phyloP scores from a whole-genome alignment of 1,140 invertebrate genomes.

The Drosophila ficusphila region DNA sequence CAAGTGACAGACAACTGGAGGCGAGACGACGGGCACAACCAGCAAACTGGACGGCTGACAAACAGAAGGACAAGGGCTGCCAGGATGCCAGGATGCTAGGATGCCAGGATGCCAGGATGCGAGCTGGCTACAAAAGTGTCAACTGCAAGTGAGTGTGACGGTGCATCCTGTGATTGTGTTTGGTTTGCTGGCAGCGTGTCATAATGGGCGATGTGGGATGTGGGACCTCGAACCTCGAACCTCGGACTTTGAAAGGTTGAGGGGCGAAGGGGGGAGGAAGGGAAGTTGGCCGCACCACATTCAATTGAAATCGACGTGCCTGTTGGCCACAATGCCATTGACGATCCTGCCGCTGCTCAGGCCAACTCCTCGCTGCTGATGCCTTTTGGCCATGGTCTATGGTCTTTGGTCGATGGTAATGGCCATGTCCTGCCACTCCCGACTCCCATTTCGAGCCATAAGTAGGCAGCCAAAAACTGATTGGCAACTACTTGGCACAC shows the following conservation, averaged over 20 bases:
- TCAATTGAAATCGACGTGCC: conserved; percentile 80
- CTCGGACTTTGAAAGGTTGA: too few species aligned
- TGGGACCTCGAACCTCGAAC: conserved; percentile 4
- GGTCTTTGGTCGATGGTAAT: neutral
- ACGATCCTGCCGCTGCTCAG: conserved; percentile 31
- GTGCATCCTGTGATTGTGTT: conserved; percentile 68
- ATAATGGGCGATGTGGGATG: conserved; percentile 59
- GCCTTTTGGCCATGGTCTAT: conserved; percentile 8
- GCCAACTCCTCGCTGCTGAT: conserved; percentile 9
- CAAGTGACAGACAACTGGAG: conserved; percentile 41
- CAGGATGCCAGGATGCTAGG: conserved; percentile 22
- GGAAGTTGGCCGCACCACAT: conserved; percentile 73
- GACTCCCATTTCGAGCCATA: conserved; percentile 5
- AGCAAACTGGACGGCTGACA: conserved; percentile 58
- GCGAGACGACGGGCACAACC: conserved; percentile 2
- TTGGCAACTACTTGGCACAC: conserved; percentile 73
- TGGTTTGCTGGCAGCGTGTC: conserved; percentile 73
- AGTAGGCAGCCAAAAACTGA: conserved; percentile 71
- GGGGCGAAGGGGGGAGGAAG: conserved; percentile 6
- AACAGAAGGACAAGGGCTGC: conserved; percentile 69
- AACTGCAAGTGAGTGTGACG: conserved; percentile 73
- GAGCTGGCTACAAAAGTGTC: conserved; percentile 62
- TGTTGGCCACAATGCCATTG: conserved; percentile 74
- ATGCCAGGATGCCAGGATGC: conserved; percentile 2
- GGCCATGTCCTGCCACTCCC: conserved; percentile 1